Percentiles rank a stretch among this genome's conserved stretches.
Evolutionary conservation across 2,797 vertebrate species (phyloP).

Genomic region (Cirrhinus mrigala): DNA sequence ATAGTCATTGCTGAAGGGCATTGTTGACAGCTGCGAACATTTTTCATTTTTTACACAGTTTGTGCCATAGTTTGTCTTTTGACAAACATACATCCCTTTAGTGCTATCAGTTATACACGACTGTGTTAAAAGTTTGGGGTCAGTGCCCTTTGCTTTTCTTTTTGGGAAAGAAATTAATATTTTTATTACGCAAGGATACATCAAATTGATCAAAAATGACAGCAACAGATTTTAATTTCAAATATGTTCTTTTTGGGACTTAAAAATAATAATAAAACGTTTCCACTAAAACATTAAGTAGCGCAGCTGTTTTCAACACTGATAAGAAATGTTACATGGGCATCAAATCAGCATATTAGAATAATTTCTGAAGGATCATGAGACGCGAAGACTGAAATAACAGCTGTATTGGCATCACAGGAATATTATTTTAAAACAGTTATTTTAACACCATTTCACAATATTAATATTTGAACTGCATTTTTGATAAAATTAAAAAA

Average conservation of each 20-base stretch:
- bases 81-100: background rate
- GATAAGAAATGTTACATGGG: no score
- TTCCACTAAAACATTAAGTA: no score
- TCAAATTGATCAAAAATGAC: no score
- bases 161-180: background rate
- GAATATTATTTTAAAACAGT: background rate
- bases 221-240: no score
- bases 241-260: no score
- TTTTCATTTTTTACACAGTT: background rate
- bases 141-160: background rate
- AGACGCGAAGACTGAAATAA: background rate
- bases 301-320: no score
- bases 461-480: background rate
- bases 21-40: background rate
- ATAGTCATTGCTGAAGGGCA: background rate
- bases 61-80: background rate
- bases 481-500: background rate
- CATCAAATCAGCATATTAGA: no score
- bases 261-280: no score
- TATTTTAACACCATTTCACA: background rate
- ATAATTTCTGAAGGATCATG: background rate
- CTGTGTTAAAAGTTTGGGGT: background rate
- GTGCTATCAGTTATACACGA: background rate
- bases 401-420: background rate
- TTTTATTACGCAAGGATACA: background rate